phyloP scores from a whole-genome alignment of 2,113 vertebrate species.

The Trochalopteron elliotii region DNA sequence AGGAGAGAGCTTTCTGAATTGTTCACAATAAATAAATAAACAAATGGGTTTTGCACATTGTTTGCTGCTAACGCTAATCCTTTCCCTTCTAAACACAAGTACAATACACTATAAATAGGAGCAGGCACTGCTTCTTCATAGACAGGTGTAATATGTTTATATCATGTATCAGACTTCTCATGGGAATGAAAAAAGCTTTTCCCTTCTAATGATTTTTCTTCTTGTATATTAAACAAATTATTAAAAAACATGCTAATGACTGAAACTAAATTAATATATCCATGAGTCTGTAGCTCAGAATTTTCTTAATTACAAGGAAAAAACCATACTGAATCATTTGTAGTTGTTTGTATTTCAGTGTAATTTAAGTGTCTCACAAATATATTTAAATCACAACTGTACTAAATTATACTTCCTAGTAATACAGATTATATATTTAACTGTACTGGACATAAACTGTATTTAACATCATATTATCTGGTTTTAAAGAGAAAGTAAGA shows the following conservation, averaged over 20 bases:
- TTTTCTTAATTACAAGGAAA: not conserved
- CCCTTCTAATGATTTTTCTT: not conserved
- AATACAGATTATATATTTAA: not conserved
- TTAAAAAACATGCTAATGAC: not conserved
- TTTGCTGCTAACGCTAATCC: not conserved
- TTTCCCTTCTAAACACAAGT: not conserved
- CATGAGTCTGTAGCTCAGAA: not conserved
- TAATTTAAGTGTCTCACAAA: not conserved
- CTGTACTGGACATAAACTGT: not conserved
- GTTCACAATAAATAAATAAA: constrained; percentile 42
- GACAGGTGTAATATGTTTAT: not conserved
- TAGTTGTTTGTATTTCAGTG: not conserved
- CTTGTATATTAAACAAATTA: not conserved
- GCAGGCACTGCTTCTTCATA: not conserved
- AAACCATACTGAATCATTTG: not conserved
- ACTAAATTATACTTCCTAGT: not conserved
- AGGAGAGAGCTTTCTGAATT: not conserved
- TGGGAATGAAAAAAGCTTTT: not conserved
- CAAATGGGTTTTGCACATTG: not conserved
- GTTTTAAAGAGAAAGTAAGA: not conserved
- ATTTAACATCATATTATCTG: not conserved
- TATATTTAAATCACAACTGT: not conserved
- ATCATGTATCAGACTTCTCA: not conserved
- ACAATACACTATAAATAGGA: not conserved
- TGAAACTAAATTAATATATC: not conserved